Evolutionary conservation across 2,113 vertebrate genomes (phyloP).

Genomic region (Vombatus ursinus): DNA sequence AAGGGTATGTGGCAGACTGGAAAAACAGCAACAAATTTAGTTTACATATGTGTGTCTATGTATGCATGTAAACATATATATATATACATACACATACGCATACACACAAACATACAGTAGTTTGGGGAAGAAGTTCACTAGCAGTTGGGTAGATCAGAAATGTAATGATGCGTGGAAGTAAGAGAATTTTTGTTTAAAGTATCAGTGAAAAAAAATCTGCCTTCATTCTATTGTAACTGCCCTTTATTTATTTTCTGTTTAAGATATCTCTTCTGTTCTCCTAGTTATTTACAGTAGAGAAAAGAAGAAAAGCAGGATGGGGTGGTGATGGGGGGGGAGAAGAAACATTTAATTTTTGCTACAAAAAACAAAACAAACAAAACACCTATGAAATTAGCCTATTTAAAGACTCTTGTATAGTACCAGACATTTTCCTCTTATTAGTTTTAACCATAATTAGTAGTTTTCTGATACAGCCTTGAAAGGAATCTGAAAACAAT

Average conservation of each 20-base stretch:
- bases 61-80: no score
- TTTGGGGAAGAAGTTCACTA: not conserved
- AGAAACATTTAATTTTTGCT: not conserved
- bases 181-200: not conserved
- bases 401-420: not conserved
- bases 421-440: not conserved
- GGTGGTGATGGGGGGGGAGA: not conserved
- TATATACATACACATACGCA: no score
- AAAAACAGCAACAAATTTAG: no score
- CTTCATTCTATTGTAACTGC: accelerated
- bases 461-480: conserved; percentile 46
- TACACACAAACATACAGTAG: no score
- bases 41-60: no score
- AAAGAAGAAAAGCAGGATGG: not conserved
- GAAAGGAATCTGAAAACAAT: conserved; percentile 33
- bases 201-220: accelerated
- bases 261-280: not conserved
- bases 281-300: conserved; percentile 5
- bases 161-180: not conserved
- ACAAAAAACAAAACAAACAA: not conserved
- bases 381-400: not conserved
- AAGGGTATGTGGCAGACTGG: not conserved
- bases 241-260: accelerated
- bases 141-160: not conserved
- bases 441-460: conserved; percentile 41